These are phyloP conservation scores for Lagopus muta DNA, from an alignment of 2,113 vertebrate species.

Conservation along the genomic window DNA sequence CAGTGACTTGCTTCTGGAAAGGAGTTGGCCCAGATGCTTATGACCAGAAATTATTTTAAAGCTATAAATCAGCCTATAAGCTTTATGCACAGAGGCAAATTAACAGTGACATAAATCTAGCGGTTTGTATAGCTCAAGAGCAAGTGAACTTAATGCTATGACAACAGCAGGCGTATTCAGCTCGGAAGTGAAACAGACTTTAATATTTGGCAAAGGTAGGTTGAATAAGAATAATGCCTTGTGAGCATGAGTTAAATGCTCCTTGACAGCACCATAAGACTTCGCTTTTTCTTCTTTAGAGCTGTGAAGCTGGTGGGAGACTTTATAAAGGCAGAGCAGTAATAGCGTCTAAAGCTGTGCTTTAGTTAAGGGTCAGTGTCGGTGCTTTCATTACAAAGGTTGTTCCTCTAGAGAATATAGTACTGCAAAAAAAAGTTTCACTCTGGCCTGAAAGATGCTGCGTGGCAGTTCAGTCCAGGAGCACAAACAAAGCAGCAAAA, in stretches of 20 bases:
- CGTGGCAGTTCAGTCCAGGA: not conserved
- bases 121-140: constrained; percentile 30
- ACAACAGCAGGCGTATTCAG: constrained; percentile 43
- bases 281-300: constrained; percentile 60
- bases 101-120: constrained; percentile 51
- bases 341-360: constrained; percentile 19
- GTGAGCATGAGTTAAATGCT: constrained; percentile 43
- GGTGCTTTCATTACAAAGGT: constrained; percentile 21
- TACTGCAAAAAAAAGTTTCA: not conserved
- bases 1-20: not conserved
- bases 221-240: constrained; percentile 11
- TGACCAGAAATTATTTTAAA: constrained; percentile 16
- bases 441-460: not conserved
- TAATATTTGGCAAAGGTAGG: constrained; percentile 47
- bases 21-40: not conserved
- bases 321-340: not conserved
- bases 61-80: not conserved
- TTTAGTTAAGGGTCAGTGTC: constrained; percentile 37
- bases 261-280: not conserved
- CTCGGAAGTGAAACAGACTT: constrained; percentile 41
- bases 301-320: not conserved
- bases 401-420: constrained; percentile 19
- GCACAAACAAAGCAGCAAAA: not conserved
- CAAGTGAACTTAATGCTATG: constrained; percentile 43
- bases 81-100: constrained; percentile 26